Evolutionary conservation across 2,888 invertebrate species (phyloP).

Genomic region (Noctua fimbriata): DNA sequence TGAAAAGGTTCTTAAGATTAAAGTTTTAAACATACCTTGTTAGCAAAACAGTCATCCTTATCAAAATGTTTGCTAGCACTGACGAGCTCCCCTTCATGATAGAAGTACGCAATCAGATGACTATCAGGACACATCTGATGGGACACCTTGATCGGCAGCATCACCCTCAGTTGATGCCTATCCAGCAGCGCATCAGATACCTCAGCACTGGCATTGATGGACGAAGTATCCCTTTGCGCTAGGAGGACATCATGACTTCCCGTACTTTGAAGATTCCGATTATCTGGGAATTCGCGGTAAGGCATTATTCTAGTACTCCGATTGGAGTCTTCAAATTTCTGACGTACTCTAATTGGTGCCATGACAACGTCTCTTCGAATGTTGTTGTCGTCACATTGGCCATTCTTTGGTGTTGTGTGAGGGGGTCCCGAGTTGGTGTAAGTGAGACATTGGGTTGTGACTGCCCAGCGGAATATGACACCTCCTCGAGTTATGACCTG

Average conservation of each 20-base stretch:
- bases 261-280: not conserved
- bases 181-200: slow-evolving; percentile 78
- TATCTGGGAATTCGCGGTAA: not conserved
- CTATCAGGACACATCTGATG: slow-evolving; percentile 89
- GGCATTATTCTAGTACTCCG: not conserved
- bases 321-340: not conserved
- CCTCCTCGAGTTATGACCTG: slow-evolving; percentile 88
- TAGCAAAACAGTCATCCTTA: slow-evolving; percentile 90
- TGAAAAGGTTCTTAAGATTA: not conserved
- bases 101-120: slow-evolving; percentile 89
- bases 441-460: slow-evolving; percentile 85
- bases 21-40: slow-evolving; percentile 83
- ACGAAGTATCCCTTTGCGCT: slow-evolving; percentile 39
- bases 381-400: slow-evolving; percentile 70
- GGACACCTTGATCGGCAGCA: slow-evolving; percentile 85
- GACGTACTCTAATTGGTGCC: slow-evolving; percentile 21
- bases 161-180: slow-evolving; percentile 78
- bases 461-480: slow-evolving; percentile 87
- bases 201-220: slow-evolving; percentile 64
- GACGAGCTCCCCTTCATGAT: slow-evolving; percentile 89
- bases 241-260: slow-evolving; percentile 42
- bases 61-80: slow-evolving; percentile 89
- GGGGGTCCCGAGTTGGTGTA: slow-evolving; percentile 74
- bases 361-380: slow-evolving; percentile 27
- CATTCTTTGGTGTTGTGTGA: slow-evolving; percentile 74